Percentiles rank a stretch among this genome's conserved stretches.
Evolutionary conservation across 2,797 vertebrate species (phyloP).

Genomic region (Sebastes iracundus): DNA sequence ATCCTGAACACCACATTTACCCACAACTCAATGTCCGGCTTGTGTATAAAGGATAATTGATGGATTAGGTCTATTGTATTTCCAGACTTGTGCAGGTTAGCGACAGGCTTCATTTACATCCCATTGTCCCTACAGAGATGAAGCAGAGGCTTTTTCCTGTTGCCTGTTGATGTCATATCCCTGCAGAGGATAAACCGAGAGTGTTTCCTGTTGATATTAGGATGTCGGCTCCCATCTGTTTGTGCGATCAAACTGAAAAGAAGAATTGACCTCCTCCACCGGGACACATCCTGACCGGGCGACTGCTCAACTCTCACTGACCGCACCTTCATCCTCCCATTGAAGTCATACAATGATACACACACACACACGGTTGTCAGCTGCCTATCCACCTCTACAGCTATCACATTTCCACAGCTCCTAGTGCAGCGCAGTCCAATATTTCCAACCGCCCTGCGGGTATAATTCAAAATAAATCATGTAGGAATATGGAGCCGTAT

Average conservation of each 20-base stretch:
- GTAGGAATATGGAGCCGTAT: constrained; percentile 3
- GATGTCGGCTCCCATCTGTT: constrained; percentile 69
- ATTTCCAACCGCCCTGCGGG: constrained; percentile 9
- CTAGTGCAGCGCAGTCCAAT: constrained; percentile 8
- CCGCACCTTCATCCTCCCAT: constrained; percentile 60
- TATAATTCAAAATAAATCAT: constrained; percentile 31
- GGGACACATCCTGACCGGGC: constrained; percentile 56
- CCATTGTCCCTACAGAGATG: constrained; percentile 42
- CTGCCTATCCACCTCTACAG: constrained; percentile 20
- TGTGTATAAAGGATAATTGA: constrained; percentile 21
- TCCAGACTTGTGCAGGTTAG: constrained; percentile 50
- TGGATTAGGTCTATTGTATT: constrained; percentile 34
- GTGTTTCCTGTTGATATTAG: constrained; percentile 75
- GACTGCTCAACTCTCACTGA: constrained; percentile 51
- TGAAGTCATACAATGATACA: constrained; percentile 36
- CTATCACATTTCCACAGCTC: constrained; percentile 48
- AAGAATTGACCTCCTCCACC: constrained; percentile 12
- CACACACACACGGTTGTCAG: constrained; percentile 11
- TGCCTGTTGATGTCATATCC: constrained; percentile 71
- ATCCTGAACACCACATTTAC: not conserved
- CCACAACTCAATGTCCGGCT: constrained; percentile 1
- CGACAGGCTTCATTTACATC: constrained; percentile 49
- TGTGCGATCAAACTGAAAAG: constrained; percentile 37
- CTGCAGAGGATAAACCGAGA: constrained; percentile 54
- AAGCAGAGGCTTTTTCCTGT: constrained; percentile 49